These are phyloP conservation scores for Pherbina coryleti DNA, from an alignment of 2,888 invertebrate genomes.

Conservation along the genomic window DNA sequence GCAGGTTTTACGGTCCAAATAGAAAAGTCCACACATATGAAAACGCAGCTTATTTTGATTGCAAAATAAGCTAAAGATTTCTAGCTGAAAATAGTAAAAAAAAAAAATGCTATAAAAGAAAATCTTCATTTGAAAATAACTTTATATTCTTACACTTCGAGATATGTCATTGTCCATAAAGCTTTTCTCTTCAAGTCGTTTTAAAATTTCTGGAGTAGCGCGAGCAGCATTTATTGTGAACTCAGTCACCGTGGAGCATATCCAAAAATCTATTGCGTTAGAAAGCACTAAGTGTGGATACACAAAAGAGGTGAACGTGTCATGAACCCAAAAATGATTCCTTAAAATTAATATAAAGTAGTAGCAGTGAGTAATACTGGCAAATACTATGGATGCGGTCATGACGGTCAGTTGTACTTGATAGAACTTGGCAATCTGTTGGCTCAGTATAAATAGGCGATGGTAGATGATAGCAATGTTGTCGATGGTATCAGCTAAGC, in stretches of 20 bases:
- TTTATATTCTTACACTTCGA: neutral
- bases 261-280: too few species aligned
- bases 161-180: too few species aligned
- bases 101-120: neutral
- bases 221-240: too few species aligned
- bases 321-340: neutral
- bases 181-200: too few species aligned
- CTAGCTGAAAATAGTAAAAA: neutral
- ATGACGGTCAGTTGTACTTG: neutral
- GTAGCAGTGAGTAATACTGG: neutral
- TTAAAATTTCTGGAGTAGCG: too few species aligned
- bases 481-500: neutral
- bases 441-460: neutral
- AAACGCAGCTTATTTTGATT: too few species aligned
- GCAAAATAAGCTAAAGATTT: neutral
- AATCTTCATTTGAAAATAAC: neutral
- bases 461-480: neutral
- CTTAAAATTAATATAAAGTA: neutral
- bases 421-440: neutral
- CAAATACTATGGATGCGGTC: neutral
- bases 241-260: too few species aligned
- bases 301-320: neutral
- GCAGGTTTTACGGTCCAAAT: neutral
- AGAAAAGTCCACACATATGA: neutral
- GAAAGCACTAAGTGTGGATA: too few species aligned